A percentile compares a stretch with the other conserved stretches of the same genome.
Evolutionary conservation across 1,140 invertebrate species (phyloP).

Genomic region (Lepidurus couesii): DNA sequence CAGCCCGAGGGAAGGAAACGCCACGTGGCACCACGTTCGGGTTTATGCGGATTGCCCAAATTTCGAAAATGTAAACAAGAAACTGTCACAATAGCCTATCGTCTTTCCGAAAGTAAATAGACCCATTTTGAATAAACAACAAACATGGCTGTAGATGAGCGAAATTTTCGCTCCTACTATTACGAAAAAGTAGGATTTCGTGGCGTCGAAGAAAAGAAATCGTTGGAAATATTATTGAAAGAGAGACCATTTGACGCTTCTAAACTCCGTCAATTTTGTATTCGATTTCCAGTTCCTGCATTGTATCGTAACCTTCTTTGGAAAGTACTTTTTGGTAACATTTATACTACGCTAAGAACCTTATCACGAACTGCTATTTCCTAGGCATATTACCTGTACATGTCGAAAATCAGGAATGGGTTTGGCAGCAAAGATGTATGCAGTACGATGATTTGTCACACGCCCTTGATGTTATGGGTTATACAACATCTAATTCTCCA

Average conservation of each 20-base stretch:
- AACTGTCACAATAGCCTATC: too few relatives aligned
- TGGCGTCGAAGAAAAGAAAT: constrained; percentile 86
- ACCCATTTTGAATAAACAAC: background rate
- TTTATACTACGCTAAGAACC: constrained; percentile 16
- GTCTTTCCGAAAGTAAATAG: too few relatives aligned
- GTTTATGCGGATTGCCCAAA: too few relatives aligned
- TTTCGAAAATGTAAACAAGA: too few relatives aligned
- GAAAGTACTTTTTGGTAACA: constrained; percentile 71
- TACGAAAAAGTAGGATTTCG: constrained; percentile 85
- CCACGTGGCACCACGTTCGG: too few relatives aligned
- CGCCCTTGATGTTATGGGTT: constrained; percentile 60
- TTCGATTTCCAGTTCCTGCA: constrained; percentile 72
- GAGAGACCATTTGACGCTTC: constrained; percentile 73
- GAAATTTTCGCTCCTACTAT: constrained; percentile 85
- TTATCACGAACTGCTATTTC: constrained; percentile 35
- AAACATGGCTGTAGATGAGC: constrained; percentile 32
- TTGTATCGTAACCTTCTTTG: constrained; percentile 74
- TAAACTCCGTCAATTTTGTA: constrained; percentile 77
- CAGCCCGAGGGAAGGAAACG: too few relatives aligned
- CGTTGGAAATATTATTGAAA: constrained; percentile 81
- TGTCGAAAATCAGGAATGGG: constrained; percentile 64
- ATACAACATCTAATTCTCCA: constrained; percentile 51
- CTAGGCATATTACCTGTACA: constrained; percentile 66
- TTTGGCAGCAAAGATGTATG: constrained; percentile 60
- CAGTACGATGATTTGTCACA: constrained; percentile 69